Conservation (phyloP, 2,113 vertebrate genomes). For the Elgaria multicarinata region DNA sequence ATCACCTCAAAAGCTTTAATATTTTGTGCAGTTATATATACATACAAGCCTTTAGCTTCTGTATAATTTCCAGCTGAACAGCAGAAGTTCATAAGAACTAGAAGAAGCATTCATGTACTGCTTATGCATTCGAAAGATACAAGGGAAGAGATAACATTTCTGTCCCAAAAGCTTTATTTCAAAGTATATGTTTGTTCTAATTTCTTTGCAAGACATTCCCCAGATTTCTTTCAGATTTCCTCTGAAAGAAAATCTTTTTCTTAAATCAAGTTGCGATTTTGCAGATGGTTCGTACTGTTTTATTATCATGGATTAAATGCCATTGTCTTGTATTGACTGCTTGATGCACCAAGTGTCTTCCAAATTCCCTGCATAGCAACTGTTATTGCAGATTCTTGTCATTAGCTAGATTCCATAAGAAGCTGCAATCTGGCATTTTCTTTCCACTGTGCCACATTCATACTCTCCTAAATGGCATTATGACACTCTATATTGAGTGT, state of each 20-base stretch:
- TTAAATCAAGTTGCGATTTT: background rate
- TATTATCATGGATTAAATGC: background rate
- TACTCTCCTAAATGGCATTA: background rate
- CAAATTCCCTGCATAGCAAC: background rate
- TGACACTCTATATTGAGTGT: background rate
- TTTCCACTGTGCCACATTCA: background rate
- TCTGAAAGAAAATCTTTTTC: background rate
- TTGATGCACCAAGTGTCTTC: background rate
- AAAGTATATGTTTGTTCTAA: background rate
- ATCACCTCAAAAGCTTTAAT: background rate
- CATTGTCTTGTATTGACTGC: background rate
- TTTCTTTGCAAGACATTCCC: background rate
- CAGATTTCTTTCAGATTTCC: too few relatives aligned
- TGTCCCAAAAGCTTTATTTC: background rate
- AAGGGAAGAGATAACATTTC: background rate
- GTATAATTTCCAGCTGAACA: background rate
- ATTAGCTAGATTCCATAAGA: conserved; percentile 17
- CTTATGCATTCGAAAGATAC: background rate
- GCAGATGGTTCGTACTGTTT: background rate
- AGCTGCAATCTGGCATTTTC: conserved; percentile 2
- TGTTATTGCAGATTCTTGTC: background rate
- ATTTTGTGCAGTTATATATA: background rate
- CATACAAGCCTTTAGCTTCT: background rate
- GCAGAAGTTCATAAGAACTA: background rate
- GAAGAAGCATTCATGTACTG: background rate